Conservation (phyloP, 1,140 invertebrate species). For the Drosophila trapezifrons region DNA sequence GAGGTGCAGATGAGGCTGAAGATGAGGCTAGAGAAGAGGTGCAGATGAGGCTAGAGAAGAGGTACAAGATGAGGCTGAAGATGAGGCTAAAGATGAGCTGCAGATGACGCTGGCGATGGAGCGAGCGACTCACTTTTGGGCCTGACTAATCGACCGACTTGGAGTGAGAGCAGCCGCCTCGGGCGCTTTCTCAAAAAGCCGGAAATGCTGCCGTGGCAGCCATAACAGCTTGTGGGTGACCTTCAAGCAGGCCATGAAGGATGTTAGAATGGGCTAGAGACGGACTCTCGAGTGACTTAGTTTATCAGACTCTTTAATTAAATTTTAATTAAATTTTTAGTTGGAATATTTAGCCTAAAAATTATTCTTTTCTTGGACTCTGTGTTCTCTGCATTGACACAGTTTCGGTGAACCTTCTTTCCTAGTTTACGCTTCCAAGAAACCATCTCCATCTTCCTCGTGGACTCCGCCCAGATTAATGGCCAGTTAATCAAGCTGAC, state of each 20-base stretch:
- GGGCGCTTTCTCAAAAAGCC: constrained; percentile 61
- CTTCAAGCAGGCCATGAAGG: constrained; percentile 14
- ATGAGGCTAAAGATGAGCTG: neutral
- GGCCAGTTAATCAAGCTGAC: constrained; percentile 42
- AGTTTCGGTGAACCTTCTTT: neutral
- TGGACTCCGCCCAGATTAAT: constrained; percentile 24
- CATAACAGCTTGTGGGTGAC: constrained; percentile 24
- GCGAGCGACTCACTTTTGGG: constrained; percentile 13
- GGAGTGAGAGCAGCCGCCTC: constrained; percentile 54
- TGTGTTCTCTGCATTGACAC: neutral
- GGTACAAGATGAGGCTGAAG: neutral
- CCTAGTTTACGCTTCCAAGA: constrained; percentile 2
- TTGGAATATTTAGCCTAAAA: neutral
- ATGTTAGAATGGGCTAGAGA: no score
- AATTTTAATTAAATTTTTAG: no score
- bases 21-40: no score
- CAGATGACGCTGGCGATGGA: neutral
- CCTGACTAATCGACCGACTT: constrained; percentile 65
- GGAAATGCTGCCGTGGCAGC: constrained; percentile 43
- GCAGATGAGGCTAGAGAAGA: neutral
- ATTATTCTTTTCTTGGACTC: no score
- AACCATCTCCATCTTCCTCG: neutral
- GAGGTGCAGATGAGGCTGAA: neutral
- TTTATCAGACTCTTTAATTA: no score
- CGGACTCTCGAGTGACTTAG: no score